Evolutionary conservation across 2,888 invertebrate species (phyloP).

Genomic region (Petrolisthes cinctipes): DNA sequence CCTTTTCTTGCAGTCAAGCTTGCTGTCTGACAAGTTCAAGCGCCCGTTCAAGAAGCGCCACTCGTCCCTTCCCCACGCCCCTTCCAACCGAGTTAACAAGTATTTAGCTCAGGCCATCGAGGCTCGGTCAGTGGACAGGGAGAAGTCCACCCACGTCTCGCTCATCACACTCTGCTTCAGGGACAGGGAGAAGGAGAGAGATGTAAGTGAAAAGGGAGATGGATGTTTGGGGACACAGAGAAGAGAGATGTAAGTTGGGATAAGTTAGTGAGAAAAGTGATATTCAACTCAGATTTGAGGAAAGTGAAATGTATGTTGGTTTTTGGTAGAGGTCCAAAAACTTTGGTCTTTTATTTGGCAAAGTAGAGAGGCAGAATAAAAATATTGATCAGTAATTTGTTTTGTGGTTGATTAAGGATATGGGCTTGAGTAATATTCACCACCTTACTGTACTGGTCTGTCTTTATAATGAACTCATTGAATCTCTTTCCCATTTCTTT

Average conservation of each 20-base stretch:
- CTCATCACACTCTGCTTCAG: conserved; percentile 87
- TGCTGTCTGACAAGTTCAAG: conserved; percentile 89
- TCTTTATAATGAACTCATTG: too few species aligned
- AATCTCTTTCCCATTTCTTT: too few species aligned
- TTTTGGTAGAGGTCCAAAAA: neutral
- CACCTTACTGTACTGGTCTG: too few species aligned
- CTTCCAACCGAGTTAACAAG: conserved; percentile 91
- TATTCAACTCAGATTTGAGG: neutral
- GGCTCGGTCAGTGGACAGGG: conserved; percentile 88
- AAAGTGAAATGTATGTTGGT: neutral
- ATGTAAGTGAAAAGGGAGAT: conserved; percentile 73
- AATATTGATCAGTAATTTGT: too few species aligned
- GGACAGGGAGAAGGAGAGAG: conserved; percentile 85
- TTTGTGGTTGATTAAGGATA: too few species aligned
- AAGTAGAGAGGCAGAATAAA: too few species aligned
- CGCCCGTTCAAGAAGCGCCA: conserved; percentile 89
- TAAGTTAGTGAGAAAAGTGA: neutral
- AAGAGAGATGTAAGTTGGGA: too few species aligned
- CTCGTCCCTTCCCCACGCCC: conserved; percentile 84
- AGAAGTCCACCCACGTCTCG: conserved; percentile 90
- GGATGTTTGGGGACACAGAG: too few species aligned
- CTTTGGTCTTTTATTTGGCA: too few species aligned
- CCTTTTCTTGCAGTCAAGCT: conserved; percentile 75
- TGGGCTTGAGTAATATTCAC: too few species aligned
- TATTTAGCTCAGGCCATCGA: conserved; percentile 91